These are phyloP conservation scores for Syrmaticus mikado DNA, from an alignment of 2,113 vertebrate genomes.

Conservation along the genomic window DNA sequence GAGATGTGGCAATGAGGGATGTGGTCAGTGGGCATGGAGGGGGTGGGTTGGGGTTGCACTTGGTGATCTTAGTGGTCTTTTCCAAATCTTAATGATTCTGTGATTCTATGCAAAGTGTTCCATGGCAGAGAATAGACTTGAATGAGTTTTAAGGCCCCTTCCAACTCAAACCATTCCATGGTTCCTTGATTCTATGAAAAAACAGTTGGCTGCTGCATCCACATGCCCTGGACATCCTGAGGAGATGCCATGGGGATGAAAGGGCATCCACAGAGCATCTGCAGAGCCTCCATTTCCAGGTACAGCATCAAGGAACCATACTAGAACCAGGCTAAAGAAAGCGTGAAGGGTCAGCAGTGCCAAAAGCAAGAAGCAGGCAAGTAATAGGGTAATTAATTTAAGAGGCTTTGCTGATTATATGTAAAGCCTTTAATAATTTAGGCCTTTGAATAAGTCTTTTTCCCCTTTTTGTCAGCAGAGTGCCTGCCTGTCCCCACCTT, in stretches of 20 bases:
- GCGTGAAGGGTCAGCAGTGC: neutral
- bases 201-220: neutral
- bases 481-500: rapidly evolving
- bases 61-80: too few species aligned
- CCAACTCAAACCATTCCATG: neutral
- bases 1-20: too few species aligned
- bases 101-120: neutral
- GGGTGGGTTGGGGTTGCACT: too few species aligned
- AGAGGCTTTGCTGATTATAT: neutral
- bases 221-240: rapidly evolving
- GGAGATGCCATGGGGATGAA: neutral
- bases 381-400: neutral
- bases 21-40: too few species aligned
- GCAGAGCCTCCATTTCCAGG: neutral
- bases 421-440: neutral
- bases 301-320: rapidly evolving
- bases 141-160: neutral
- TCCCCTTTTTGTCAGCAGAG: neutral
- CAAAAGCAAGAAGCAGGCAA: neutral
- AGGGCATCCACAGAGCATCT: too few species aligned
- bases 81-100: too few species aligned
- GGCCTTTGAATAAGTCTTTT: neutral
- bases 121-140: neutral
- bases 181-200: neutral
- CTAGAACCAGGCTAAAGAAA: neutral